These are phyloP conservation scores for Ethmia dodecea DNA, from an alignment of 2,888 invertebrate species.

Conservation along the genomic window DNA sequence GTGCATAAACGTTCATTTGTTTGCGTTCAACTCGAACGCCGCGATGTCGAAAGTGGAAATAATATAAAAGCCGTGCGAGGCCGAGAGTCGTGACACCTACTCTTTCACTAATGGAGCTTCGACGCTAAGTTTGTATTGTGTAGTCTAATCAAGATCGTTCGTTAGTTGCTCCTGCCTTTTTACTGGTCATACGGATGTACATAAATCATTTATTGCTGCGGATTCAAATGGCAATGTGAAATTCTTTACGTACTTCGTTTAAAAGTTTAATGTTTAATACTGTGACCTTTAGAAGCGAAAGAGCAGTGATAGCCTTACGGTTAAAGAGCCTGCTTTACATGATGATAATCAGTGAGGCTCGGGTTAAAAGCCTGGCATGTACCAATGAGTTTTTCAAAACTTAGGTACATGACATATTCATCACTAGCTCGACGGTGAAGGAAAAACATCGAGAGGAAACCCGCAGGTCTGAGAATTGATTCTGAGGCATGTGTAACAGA, in stretches of 20 bases:
- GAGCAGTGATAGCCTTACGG: too few species aligned
- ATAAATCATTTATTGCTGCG: conserved; percentile 12
- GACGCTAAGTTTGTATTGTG: conserved; percentile 56
- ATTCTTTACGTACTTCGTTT: neutral
- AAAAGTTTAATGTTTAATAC: neutral
- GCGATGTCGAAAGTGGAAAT: conserved; percentile 51
- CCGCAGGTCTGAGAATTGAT: too few species aligned
- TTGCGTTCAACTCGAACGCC: conserved; percentile 36
- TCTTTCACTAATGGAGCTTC: conserved; percentile 68
- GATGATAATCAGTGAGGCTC: too few species aligned
- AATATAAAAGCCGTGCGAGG: conserved; percentile 63
- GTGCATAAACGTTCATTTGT: conserved; percentile 41
- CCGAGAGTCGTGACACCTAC: conserved; percentile 66
- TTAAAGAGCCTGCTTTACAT: too few species aligned
- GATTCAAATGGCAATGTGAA: too few species aligned
- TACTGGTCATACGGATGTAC: conserved; percentile 42
- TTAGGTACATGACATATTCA: too few species aligned
- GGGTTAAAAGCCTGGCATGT: too few species aligned
- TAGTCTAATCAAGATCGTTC: conserved; percentile 66
- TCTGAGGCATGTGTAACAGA: too few species aligned
- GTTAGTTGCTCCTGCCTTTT: conserved; percentile 51
- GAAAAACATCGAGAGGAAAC: too few species aligned
- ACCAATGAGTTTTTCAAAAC: too few species aligned
- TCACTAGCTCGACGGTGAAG: too few species aligned
- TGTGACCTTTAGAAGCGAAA: neutral